Base-by-base conservation (phyloP, 2,888 invertebrate genomes). In the Tetranychus piercei region DNA sequence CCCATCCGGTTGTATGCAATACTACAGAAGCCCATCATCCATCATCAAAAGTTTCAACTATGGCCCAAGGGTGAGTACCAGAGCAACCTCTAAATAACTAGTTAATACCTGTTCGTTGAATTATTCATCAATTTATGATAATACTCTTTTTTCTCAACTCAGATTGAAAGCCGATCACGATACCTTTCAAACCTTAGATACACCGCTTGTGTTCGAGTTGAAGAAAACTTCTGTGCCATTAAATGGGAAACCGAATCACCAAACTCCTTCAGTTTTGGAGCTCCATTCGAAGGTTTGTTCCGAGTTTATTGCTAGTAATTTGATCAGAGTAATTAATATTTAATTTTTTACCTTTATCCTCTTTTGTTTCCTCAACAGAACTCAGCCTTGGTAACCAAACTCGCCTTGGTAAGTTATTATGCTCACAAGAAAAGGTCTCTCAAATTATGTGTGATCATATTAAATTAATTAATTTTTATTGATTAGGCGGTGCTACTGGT, bases 211-310 rank as follows among this genome's bases (percentile, higher is more conserved):
- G 75, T 79, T 34, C 74, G 79, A 66, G 78, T 78, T 1, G 79
- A 79, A 64, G 79, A 79, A 73, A 79, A 79, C 73, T 79, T 77
- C 76, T 79, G 79, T 71, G 78, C 79, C 74, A 79, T 79, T 72
- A 79, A 78, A 71, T 79, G 79, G 79, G 79, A 79, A 70, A 79
- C 79, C 3, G 78, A 76, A 55, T 66, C 73, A 44, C 73, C 75
- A 11, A 74, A 76, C 18, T 75, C 77, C 5, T 78, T 78, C 73
- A 75, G 74, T 34, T 78, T 78, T 69, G 78, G 78, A 18, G 75
- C 76, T 22, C 78, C 78, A 11, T 77, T 77, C 43, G 75, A 76
- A 72, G 75, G 74, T 65, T 20, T 22, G 22, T 71, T 74, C 5
- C 5, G 9, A 9, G 15, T 15, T 55, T 15, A 55, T 3, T 55